phyloP scores from a whole-genome alignment of 2,888 invertebrate species.

The Lutraria lutraria region DNA sequence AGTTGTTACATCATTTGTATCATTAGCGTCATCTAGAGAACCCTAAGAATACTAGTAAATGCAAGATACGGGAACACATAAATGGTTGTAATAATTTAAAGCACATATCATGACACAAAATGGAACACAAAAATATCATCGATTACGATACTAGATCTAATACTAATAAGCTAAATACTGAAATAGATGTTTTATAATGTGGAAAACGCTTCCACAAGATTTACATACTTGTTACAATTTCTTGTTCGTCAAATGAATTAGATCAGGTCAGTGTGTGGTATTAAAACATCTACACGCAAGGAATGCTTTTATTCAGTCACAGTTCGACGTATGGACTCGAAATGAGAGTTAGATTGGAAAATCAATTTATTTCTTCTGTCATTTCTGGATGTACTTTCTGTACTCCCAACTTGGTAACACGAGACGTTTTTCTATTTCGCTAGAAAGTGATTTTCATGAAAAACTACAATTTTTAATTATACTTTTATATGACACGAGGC shows the following conservation, averaged over 20 bases:
- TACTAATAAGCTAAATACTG: too few relatives aligned
- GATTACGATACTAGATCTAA: too few relatives aligned
- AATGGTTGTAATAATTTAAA: too few relatives aligned
- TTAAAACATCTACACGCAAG: slow-evolving; percentile 30
- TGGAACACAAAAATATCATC: too few relatives aligned
- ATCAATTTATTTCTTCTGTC: slow-evolving; percentile 64
- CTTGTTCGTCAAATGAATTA: neutral
- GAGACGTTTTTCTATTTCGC: slow-evolving; percentile 67
- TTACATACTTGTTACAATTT: neutral
- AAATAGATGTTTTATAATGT: neutral
- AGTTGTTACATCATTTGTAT: too few relatives aligned
- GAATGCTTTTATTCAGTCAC: slow-evolving; percentile 45
- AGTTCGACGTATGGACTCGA: slow-evolving; percentile 34
- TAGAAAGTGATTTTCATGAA: slow-evolving; percentile 50
- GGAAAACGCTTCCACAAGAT: neutral
- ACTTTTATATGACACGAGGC: slow-evolving; percentile 13
- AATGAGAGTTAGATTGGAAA: slow-evolving; percentile 60
- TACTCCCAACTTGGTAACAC: slow-evolving; percentile 50
- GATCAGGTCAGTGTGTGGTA: slow-evolving; percentile 22
- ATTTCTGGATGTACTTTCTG: slow-evolving; percentile 57
- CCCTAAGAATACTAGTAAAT: too few relatives aligned
- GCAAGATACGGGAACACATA: too few relatives aligned
- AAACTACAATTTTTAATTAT: slow-evolving; percentile 16
- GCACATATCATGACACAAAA: too few relatives aligned
- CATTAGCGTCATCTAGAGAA: too few relatives aligned